These are phyloP conservation scores for Drosophila sordidapex DNA, from an alignment of 2,888 invertebrate species.

Conservation along the genomic window DNA sequence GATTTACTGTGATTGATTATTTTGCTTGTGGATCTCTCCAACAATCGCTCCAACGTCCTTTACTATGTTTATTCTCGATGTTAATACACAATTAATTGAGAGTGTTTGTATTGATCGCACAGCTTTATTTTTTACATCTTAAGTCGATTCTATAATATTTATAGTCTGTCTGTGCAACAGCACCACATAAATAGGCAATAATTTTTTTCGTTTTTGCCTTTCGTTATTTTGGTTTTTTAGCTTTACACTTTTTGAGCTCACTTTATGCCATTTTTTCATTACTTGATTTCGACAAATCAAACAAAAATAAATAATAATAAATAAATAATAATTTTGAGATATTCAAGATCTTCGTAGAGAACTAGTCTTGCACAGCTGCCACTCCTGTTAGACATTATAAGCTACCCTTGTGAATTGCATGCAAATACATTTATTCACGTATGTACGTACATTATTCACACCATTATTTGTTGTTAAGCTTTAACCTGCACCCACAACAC, in stretches of 20 bases:
- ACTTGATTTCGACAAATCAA: neutral
- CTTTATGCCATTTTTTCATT: neutral
- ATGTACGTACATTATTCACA: neutral
- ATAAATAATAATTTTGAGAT: neutral
- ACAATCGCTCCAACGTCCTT: too few relatives aligned
- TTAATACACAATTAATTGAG: neutral
- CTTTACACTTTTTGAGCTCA: neutral
- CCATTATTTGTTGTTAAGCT: conserved; percentile 19
- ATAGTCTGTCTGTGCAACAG: neutral
- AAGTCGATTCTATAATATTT: neutral
- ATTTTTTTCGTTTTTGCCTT: neutral
- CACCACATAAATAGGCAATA: neutral
- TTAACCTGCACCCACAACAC: conserved; percentile 33
- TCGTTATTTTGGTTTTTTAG: neutral
- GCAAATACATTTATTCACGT: neutral
- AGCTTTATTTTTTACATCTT: neutral
- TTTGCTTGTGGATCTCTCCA: neutral
- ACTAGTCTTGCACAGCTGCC: neutral
- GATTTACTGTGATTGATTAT: neutral
- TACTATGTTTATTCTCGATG: neutral
- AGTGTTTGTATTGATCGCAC: neutral
- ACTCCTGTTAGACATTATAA: neutral
- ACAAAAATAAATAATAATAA: too few relatives aligned
- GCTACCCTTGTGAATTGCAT: neutral
- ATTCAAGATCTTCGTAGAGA: neutral